phyloP scores from a whole-genome alignment of 2,113 vertebrate species.

The Triplophysa siluroides region DNA sequence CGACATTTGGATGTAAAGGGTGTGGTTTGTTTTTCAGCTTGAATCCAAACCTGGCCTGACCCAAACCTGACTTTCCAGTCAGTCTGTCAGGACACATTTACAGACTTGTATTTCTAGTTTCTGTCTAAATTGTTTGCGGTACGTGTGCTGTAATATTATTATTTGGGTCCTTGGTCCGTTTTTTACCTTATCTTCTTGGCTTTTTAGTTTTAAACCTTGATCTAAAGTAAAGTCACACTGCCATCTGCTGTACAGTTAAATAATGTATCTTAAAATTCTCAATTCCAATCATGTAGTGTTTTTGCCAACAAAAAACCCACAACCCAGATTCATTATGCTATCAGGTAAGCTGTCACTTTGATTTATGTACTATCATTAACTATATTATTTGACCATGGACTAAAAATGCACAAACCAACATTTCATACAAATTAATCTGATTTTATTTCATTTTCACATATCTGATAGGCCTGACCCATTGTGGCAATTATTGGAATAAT shows the following conservation, averaged over 20 bases:
- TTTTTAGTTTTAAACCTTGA: not conserved
- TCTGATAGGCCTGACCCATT: constrained; percentile 47
- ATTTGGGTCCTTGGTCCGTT: no score
- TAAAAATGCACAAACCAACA: not conserved
- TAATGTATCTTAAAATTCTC: no score
- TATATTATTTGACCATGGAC: not conserved
- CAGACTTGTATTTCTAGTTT: constrained; percentile 43
- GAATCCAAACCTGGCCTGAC: not conserved
- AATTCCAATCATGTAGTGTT: not conserved
- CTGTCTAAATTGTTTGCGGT: not conserved
- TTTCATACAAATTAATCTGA: constrained; percentile 57
- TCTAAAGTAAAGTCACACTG: not conserved
- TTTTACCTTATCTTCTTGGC: not conserved
- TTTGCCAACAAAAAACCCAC: not conserved
- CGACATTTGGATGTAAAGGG: constrained; percentile 33
- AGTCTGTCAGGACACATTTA: constrained; percentile 4
- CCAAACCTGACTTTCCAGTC: constrained; percentile 36
- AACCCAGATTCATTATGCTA: not conserved
- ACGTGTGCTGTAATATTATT: not conserved
- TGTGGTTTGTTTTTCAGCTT: not conserved
- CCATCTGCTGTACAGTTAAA: constrained; percentile 13
- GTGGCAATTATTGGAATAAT: constrained; percentile 56
- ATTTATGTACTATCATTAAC: not conserved
- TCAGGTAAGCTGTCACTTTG: not conserved
- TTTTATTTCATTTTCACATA: constrained; percentile 68